Evolutionary conservation across 2,888 invertebrate genomes (phyloP), one percentile per base, ranked within the genome.

Genomic region (Keiferia lycopersicella): DNA sequence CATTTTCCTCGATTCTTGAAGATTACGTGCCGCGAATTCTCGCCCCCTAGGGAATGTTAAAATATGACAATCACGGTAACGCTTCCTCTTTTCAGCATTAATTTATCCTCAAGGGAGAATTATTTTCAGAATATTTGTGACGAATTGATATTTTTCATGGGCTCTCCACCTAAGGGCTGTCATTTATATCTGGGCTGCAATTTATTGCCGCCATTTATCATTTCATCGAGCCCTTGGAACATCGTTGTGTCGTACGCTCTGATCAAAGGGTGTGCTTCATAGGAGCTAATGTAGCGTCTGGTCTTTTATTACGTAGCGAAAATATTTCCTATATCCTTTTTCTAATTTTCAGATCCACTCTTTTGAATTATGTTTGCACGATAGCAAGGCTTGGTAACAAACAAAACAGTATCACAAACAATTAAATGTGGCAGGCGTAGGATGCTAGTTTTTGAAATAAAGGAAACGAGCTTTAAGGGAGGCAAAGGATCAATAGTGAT

Each of bases 131-230:
- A 78, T 82, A 75, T 72, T 82, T 79, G 76, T 81, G 79, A 83
- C 81, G 80, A 84, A 88, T 87, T 87, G 81, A 86, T 86, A 87
- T 86, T 84, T 88, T 87, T 85, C 84, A 82, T 83, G 82, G 83
- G 80, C 75, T 77, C 79, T 84, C 75, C 72, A 70, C 72, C 73
- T 78, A 83, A 85, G 79, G 77, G 78, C 77, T 77, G 76, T 77
- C 81, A 85, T 87, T 87, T 83, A 85, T 88, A 84, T 83, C 82
- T 75, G 77, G 76, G 74, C 84, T 86, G 85, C 82, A 82, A 88
- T 86, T 87, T 88, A 86, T 88, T 76, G 79, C 77, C 67, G 57
- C 69, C 81, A 85, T 88, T 88, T 82, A 84, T 89, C 86, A 87
- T 86, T 83, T 84, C 80, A 84, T 84, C 81, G 83, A 82, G 79